Percentiles rank a stretch among this genome's conserved stretches.
Conservation (phyloP, 1,140 invertebrate genomes). For the Bombus pyrosoma region DNA sequence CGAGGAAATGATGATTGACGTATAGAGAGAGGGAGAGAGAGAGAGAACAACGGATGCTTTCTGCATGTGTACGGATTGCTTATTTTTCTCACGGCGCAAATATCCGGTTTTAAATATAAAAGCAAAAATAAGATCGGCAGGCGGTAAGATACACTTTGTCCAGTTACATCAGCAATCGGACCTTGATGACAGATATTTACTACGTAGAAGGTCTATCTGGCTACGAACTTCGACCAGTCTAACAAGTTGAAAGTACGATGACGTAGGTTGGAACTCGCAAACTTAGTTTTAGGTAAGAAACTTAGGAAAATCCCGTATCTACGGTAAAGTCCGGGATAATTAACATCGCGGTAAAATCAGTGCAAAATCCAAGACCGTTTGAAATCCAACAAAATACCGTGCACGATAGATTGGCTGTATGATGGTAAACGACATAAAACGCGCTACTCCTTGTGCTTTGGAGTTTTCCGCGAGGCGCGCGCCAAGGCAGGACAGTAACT, state of each 20-base stretch:
- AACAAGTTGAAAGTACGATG: background rate
- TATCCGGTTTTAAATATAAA: background rate
- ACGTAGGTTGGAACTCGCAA: too few relatives aligned
- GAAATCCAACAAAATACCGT: constrained; percentile 2
- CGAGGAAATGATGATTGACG: constrained; percentile 28
- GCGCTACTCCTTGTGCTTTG: background rate
- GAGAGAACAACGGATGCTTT: background rate
- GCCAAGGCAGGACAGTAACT: constrained; percentile 71
- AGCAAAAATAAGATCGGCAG: background rate
- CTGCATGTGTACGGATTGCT: background rate
- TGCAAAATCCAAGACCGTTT: background rate
- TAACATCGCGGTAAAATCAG: constrained; percentile 11
- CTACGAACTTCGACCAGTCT: background rate
- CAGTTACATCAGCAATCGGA: background rate
- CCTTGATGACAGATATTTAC: background rate
- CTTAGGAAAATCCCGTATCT: background rate
- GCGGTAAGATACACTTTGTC: background rate
- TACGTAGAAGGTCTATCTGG: background rate
- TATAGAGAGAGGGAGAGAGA: too few relatives aligned
- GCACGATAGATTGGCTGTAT: background rate
- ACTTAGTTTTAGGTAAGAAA: background rate
- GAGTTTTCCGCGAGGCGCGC: constrained; percentile 29
- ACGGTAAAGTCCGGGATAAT: too few relatives aligned
- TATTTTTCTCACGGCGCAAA: too few relatives aligned
- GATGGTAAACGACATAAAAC: background rate